Conservation (phyloP, 2,888 invertebrate species). For the Cephus pygmeus region DNA sequence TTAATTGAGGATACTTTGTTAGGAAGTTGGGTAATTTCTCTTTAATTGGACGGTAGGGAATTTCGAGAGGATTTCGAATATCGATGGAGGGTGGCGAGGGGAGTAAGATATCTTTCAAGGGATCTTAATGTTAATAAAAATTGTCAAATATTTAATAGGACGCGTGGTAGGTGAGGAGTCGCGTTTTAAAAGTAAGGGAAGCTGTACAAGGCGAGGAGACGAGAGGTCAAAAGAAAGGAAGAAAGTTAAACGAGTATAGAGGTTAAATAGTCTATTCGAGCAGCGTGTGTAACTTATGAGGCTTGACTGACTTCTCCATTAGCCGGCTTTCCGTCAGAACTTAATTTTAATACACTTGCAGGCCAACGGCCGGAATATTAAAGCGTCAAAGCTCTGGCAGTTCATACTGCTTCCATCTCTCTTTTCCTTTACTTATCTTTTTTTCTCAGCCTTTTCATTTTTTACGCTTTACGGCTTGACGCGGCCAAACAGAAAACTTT, state of each 20-base stretch:
- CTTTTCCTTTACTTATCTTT: slow-evolving; percentile 22
- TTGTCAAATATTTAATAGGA: not conserved
- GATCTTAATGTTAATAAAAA: slow-evolving; percentile 16
- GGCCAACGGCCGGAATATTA: slow-evolving; percentile 14
- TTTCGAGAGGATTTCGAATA: not conserved
- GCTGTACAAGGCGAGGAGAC: not conserved
- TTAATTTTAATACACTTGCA: slow-evolving; percentile 50
- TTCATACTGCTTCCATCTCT: slow-evolving; percentile 2
- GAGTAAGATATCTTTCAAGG: slow-evolving; percentile 25
- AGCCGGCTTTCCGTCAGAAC: slow-evolving; percentile 43
- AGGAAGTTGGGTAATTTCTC: slow-evolving; percentile 33
- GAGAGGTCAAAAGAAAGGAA: not conserved
- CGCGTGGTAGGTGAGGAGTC: not conserved
- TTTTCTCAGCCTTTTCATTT: slow-evolving; percentile 10
- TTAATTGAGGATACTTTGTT: not conserved
- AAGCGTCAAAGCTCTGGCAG: slow-evolving; percentile 5
- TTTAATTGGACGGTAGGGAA: slow-evolving; percentile 32
- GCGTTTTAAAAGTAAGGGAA: not conserved
- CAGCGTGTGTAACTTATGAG: slow-evolving; percentile 47
- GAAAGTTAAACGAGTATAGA: slow-evolving; percentile 37
- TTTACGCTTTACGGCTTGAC: slow-evolving; percentile 10
- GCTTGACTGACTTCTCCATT: slow-evolving; percentile 59
- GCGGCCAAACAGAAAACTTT: not conserved
- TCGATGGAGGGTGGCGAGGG: slow-evolving; percentile 7
- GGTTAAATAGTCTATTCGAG: slow-evolving; percentile 39